Conservation (phyloP, 64 coral and sea anemone genomes). For the Pocillopora damicornis region DNA sequence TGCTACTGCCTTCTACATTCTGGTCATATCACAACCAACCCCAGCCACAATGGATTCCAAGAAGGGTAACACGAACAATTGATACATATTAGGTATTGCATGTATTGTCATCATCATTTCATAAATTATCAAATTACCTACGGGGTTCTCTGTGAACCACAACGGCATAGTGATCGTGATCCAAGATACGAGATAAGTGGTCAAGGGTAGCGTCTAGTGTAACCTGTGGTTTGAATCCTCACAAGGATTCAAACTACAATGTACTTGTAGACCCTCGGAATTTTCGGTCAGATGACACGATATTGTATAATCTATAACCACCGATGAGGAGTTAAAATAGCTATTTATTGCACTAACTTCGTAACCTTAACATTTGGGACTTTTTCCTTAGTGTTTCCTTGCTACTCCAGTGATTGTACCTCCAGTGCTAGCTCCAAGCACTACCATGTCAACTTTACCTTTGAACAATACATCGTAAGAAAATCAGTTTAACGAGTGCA, state of each 20-base stretch:
- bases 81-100: no score
- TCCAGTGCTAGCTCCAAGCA: slow-evolving; percentile 91
- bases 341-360: no score
- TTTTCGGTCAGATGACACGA: no score
- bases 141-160: slow-evolving; percentile 77
- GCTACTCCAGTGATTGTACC: slow-evolving; percentile 93
- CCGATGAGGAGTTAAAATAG: no score
- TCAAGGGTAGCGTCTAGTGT: slow-evolving; percentile 70
- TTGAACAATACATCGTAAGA: neutral
- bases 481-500: neutral
- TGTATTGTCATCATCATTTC: neutral
- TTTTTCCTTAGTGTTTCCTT: slow-evolving; percentile 88
- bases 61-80: no score
- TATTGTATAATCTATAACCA: no score
- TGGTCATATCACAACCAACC: no score
- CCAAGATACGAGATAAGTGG: slow-evolving; percentile 69
- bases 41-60: neutral
- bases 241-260: no score
- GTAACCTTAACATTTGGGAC: slow-evolving; percentile 77
- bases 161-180: slow-evolving; percentile 83
- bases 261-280: no score
- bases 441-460: slow-evolving; percentile 97
- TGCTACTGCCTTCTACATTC: no score
- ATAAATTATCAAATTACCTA: slow-evolving; percentile 37
- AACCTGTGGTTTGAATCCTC: slow-evolving; percentile 31